Evolutionary conservation across 2,113 vertebrate genomes (phyloP), one percentile per base, ranked within the genome.

Genomic region (Antidorcas marsupialis): DNA sequence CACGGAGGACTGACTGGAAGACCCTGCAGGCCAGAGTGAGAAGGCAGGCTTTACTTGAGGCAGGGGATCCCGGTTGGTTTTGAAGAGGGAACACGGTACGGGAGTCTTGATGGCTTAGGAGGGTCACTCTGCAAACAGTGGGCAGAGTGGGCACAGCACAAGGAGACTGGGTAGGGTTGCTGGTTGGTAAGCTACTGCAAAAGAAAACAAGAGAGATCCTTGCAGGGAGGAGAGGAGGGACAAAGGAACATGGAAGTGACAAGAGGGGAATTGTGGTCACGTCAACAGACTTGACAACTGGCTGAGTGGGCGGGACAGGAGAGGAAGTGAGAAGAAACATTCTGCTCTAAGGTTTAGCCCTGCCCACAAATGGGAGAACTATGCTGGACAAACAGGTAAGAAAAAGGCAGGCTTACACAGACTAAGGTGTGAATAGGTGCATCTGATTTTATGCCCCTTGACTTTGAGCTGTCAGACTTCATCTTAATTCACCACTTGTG

Each of bases 141-240:
- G 43, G 60, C 36, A 39, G 7, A 3, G 17, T 28, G 67, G 27
- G 5, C 16, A 25, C 21, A 39, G 21, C 27, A 12, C 14, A 15
- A 10, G 39, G 30, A 71, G 16, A 28, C 28, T 14, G 10, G 30
- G 25, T 13, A 39, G 39, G 59, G 78, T 30, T 13, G 7, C n/a
- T 8, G 23, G 17, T 25, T 50, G 5, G 43, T 30, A 21, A 36
- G 14, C 53, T 8, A 55, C 59, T 21, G 23, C 30, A 28, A 23
- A 7, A 60, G n/a, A 47, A 6, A 4, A 27, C 17, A 1, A 1
- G 57, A 76, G 6, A 7, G 21, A 8, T 2, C 6, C 7, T 23
- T 6, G 0, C 0, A 2, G 25, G n/a, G 10, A 25, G 7, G 13
- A 25, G 2, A 2, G 10, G 53, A 36, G 27, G 47, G 5, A 9